Evolutionary conservation across 2,888 invertebrate species (phyloP), one percentile per base, ranked within the genome.

Genomic region (Nephrotoma flavescens): DNA sequence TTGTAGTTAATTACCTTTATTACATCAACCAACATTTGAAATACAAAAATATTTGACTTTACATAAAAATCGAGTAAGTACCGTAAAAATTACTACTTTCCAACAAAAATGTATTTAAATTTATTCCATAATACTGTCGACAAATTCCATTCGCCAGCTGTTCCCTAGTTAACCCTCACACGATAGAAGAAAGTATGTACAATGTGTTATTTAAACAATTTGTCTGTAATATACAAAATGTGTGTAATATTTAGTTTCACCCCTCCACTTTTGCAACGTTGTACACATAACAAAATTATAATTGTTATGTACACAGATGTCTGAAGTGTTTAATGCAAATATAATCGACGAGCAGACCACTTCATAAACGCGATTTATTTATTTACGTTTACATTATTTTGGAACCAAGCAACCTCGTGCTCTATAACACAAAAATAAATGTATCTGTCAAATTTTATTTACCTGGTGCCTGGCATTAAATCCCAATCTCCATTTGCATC

Each of bases 401-500:
- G 52, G 15, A 15, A 5, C 52, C 6, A 52, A 15, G 52, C 52
- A 52, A 52, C 52, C 52, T 15, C 31, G 31, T 19, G 1, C n/a
- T 15, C 52, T 19, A 52, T 31, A 47, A 15, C 52, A 15, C 15
- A 47, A n/a, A 47, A 47, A 11, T 52, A 52, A n/a, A 52, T 15
- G 19, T 52, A 52, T 52, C 15, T 52, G 15, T 52, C n/a, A 52
- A 52, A 71, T 1, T 7, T 1, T 71, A 85, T 86, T 71, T 31
- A 87, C 87, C 87, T 87, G 41, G 87, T 87, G 1, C 47, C 52
- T 84, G 41, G 86, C 86, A 71, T 47, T 84, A 84, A 19, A n/a
- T 86, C 42, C 41, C 47, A 15, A 41, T 83, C 85, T 12, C 31
- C 15, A 85, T 85, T 57, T 84, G 83, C 41, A 7, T 83, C 86